A percentile compares a stretch with the other conserved stretches of the same genome.
Evolutionary conservation across 2,888 invertebrate species (phyloP).

Genomic region (Brenthis daphne): DNA sequence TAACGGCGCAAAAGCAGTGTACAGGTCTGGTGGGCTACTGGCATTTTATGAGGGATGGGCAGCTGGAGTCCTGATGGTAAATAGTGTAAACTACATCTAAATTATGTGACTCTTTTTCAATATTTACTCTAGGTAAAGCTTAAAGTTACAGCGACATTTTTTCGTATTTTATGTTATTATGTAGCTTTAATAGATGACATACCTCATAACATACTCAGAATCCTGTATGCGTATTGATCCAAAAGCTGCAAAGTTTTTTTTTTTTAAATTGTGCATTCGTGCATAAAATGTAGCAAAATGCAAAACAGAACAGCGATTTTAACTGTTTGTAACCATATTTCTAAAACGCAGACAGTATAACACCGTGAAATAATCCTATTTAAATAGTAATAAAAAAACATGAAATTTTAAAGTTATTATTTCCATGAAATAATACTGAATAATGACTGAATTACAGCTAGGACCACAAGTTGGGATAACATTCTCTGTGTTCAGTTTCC

Average conservation of each 20-base stretch:
- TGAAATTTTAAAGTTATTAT: slow-evolving; percentile 36
- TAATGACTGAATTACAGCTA: slow-evolving; percentile 55
- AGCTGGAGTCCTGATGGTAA: slow-evolving; percentile 64
- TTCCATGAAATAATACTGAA: background rate
- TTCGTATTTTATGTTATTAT: too few species aligned
- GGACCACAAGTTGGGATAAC: slow-evolving; percentile 69
- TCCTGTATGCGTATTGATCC: too few species aligned
- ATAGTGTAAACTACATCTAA: background rate
- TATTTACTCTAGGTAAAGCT: background rate
- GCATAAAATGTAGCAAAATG: too few species aligned
- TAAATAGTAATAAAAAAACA: background rate
- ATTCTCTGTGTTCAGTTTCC: slow-evolving; percentile 60
- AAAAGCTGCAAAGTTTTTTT: too few species aligned
- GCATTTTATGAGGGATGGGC: slow-evolving; percentile 69
- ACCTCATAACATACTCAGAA: too few species aligned
- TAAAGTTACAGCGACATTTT: too few species aligned
- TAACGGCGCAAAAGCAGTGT: slow-evolving; percentile 60
- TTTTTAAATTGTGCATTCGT: too few species aligned
- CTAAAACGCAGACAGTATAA: too few species aligned
- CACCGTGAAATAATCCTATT: too few species aligned
- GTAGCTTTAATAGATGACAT: too few species aligned
- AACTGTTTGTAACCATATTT: too few species aligned
- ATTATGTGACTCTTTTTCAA: background rate
- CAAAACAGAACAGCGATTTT: too few species aligned
- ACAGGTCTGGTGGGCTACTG: slow-evolving; percentile 57